Percentiles rank a stretch among this genome's conserved stretches.
These are phyloP conservation scores for Zaprionus ornatus DNA, from an alignment of 1,140 invertebrate species.

Conservation along the genomic window DNA sequence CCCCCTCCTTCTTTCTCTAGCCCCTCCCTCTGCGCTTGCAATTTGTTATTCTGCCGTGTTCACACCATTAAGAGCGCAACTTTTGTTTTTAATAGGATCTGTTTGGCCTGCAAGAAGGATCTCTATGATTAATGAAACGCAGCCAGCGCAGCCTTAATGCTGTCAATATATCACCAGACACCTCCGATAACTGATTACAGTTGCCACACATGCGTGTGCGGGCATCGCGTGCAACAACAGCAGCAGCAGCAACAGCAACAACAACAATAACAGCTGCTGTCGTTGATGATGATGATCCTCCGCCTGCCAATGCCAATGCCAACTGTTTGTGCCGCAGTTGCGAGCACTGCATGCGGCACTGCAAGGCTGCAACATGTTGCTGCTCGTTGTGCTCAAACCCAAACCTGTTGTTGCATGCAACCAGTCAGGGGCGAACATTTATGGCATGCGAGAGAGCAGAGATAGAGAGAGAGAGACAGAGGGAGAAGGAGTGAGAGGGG, in stretches of 20 bases:
- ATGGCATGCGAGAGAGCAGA: conserved; percentile 63
- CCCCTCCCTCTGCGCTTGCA: conserved; percentile 30
- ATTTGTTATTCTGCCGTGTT: conserved; percentile 69
- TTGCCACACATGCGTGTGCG: conserved; percentile 41
- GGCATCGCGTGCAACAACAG: conserved; percentile 62
- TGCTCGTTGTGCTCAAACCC: conserved; percentile 52
- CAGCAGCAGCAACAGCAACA: background rate
- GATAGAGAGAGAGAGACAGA: background rate
- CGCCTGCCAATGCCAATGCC: conserved; percentile 48
- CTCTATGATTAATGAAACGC: conserved; percentile 78
- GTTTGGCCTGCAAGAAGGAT: conserved; percentile 45
- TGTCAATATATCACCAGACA: conserved; percentile 76
- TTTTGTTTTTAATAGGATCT: conserved; percentile 50
- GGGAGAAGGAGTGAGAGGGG: background rate
- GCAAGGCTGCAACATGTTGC: conserved; percentile 64
- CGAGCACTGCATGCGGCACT: conserved; percentile 7
- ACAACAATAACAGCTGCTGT: conserved; percentile 13
- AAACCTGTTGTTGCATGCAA: conserved; percentile 71
- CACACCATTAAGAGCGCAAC: conserved; percentile 70
- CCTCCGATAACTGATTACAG: conserved; percentile 59
- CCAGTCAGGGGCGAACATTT: conserved; percentile 3
- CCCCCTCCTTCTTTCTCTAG: background rate
- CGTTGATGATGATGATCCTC: conserved; percentile 66
- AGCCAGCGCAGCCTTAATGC: conserved; percentile 65
- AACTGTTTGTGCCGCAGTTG: conserved; percentile 24